phyloP scores from a whole-genome alignment of 1,140 invertebrate genomes.

The Drosophila yakuba region DNA sequence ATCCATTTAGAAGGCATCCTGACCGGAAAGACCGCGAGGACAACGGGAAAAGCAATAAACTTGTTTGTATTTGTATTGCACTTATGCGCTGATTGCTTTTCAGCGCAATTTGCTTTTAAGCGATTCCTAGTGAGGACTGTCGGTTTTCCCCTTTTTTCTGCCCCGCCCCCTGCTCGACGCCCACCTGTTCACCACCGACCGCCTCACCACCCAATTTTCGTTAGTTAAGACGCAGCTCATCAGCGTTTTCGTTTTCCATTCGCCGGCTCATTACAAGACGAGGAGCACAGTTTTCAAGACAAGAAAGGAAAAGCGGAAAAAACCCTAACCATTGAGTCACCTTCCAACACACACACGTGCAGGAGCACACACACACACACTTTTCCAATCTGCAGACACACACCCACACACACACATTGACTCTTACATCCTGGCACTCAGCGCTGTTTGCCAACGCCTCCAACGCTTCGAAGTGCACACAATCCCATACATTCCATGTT shows the following conservation, averaged over 20 bases:
- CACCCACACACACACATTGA: constrained; percentile 2
- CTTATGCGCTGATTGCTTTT: constrained; percentile 72
- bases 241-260: constrained; percentile 18
- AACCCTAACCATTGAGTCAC: constrained; percentile 34
- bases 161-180: neutral
- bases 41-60: constrained; percentile 66
- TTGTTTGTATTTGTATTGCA: constrained; percentile 73
- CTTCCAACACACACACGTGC: constrained; percentile 1
- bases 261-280: constrained; percentile 42
- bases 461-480: constrained; percentile 9
- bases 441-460: constrained; percentile 37
- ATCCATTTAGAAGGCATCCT: constrained; percentile 24
- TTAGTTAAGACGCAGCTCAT: constrained; percentile 59
- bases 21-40: constrained; percentile 45
- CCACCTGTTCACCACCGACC: constrained; percentile 19
- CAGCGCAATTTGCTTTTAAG: constrained; percentile 71
- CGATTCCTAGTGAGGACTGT: constrained; percentile 36
- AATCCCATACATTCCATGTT: constrained; percentile 10
- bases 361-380: neutral
- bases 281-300: constrained; percentile 13
- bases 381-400: too few species aligned
- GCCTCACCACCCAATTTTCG: constrained; percentile 24
- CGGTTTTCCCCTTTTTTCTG: neutral
- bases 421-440: constrained; percentile 36
- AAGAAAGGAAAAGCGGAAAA: constrained; percentile 17